These are phyloP conservation scores for Papilio xuthus DNA, from an alignment of 1,140 invertebrate genomes.

Conservation along the genomic window DNA sequence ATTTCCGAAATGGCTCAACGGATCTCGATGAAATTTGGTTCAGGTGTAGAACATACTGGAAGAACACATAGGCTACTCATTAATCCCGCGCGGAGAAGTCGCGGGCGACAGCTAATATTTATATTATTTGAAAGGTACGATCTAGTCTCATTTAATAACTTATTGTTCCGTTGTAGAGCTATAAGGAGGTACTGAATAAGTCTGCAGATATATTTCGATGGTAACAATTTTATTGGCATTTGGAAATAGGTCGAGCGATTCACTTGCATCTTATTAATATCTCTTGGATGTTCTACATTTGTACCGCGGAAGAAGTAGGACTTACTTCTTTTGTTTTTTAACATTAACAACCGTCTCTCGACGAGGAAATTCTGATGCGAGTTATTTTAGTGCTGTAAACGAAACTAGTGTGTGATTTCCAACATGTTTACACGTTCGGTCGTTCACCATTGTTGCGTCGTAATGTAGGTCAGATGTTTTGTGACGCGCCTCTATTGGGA, in stretches of 20 bases:
- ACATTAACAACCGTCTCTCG: slow-evolving; percentile 18
- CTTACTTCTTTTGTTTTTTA: slow-evolving; percentile 22
- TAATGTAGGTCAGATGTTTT: slow-evolving; percentile 32
- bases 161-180: too few species aligned
- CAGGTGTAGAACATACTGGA: too few species aligned
- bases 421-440: slow-evolving; percentile 54
- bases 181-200: too few species aligned
- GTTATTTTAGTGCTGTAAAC: slow-evolving; percentile 33
- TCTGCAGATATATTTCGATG: too few species aligned
- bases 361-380: slow-evolving; percentile 23
- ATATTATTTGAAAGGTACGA: too few species aligned
- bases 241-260: not conserved
- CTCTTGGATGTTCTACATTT: not conserved
- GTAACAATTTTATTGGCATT: not conserved
- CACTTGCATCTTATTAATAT: not conserved
- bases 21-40: too few species aligned
- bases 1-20: too few species aligned
- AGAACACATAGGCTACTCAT: too few species aligned
- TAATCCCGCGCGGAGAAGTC: too few species aligned
- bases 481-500: not conserved
- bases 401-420: slow-evolving; percentile 40
- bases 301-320: slow-evolving; percentile 4
- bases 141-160: too few species aligned
- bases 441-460: slow-evolving; percentile 56
- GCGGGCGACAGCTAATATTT: too few species aligned